phyloP scores from a whole-genome alignment of 2,888 invertebrate genomes.

The Halictus ligatus region DNA sequence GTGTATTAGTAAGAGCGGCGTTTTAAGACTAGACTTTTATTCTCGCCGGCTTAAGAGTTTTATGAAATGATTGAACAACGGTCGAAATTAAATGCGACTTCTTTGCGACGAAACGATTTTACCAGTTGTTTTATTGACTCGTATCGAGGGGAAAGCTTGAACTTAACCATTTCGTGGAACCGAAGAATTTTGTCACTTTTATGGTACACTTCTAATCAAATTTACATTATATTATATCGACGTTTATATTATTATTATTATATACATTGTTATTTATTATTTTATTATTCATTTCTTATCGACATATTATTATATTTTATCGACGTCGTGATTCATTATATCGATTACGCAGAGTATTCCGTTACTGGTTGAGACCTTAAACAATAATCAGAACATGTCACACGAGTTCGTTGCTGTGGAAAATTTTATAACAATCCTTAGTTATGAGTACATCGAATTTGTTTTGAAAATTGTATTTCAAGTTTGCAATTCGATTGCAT shows the following conservation, averaged over 20 bases:
- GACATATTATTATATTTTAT: background rate
- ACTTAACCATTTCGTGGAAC: background rate
- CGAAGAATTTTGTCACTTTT: too few species aligned
- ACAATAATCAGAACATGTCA: background rate
- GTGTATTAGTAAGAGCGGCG: background rate
- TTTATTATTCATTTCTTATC: too few species aligned
- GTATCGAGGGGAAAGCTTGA: background rate
- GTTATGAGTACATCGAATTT: background rate
- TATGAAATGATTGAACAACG: background rate
- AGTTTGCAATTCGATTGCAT: background rate
- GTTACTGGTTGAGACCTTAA: background rate
- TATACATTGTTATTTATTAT: too few species aligned
- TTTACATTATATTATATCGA: too few species aligned
- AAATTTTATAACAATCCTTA: background rate
- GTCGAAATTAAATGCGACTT: background rate
- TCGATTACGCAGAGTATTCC: background rate
- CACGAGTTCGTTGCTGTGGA: background rate
- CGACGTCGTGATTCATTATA: background rate
- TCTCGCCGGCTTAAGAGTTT: background rate
- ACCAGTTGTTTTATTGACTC: background rate
- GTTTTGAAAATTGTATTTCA: background rate
- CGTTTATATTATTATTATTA: too few species aligned
- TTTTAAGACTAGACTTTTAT: background rate
- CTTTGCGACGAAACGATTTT: background rate
- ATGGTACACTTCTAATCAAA: background rate